A percentile compares a stretch with the other conserved stretches of the same genome.
These are phyloP conservation scores for Daphoenositta chrysoptera DNA, from an alignment of 2,113 vertebrate species.

Conservation along the genomic window DNA sequence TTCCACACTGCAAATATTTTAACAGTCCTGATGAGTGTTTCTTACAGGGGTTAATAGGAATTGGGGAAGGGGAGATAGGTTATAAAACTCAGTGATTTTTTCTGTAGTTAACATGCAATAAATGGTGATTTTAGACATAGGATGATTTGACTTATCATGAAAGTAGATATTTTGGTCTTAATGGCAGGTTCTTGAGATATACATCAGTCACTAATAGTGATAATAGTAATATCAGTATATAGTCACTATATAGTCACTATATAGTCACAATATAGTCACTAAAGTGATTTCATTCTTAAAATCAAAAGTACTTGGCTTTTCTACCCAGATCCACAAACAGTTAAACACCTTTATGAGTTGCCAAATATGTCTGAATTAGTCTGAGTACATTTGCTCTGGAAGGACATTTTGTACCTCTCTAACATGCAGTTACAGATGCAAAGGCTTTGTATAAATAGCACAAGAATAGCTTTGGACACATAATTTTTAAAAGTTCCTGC, in stretches of 20 bases:
- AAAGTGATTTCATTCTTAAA: neutral
- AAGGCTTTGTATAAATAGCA: neutral
- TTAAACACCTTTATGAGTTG: neutral
- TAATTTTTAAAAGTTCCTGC: neutral
- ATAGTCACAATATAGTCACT: too few species aligned
- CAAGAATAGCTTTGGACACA: neutral
- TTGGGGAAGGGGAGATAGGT: neutral
- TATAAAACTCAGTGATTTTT: neutral
- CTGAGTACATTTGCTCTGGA: neutral
- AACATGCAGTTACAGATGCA: neutral
- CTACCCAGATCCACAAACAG: neutral
- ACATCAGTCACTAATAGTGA: neutral
- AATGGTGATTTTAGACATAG: neutral
- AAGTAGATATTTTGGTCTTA: neutral
- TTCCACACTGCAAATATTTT: neutral
- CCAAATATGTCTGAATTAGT: neutral
- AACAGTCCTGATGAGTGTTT: neutral
- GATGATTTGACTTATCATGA: neutral
- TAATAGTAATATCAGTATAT: too few species aligned
- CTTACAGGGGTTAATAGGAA: neutral
- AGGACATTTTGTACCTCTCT: neutral
- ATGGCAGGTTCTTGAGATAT: neutral
- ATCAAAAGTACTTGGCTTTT: neutral
- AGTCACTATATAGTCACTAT: too few species aligned
- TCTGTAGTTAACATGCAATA: neutral